Base-by-base conservation (phyloP, 2,888 invertebrate genomes). In the Drosophila barbarae region DNA sequence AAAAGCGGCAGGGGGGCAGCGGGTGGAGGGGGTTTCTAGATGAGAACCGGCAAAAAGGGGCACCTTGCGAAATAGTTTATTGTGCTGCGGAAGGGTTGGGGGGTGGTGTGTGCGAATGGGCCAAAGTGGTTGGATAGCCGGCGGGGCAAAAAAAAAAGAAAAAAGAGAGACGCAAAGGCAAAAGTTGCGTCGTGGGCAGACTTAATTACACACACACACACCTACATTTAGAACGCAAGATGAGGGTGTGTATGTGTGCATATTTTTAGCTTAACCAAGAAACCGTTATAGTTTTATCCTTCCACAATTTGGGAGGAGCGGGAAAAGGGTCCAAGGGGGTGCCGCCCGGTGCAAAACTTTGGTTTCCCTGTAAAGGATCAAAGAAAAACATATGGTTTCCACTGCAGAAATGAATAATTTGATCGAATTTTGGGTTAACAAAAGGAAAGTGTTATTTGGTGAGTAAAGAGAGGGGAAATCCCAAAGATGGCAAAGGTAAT, bases 1-100 rank as follows among this genome's bases (percentile, higher is more conserved):
- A 36, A 18, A 18, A 26, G 23, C 26, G 21, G 47, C 56, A 60
- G 26, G 51, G 51, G 18, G 76, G 47, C 54, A 60, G 23, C 49
- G 51, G 76, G 60, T n/a, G n/a, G n/a, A n/a, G n/a, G n/a, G n/a
- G 21, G 34, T 32, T 23, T 23, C 30, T 23, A 46, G 38, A 41
- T 41, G 51, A 71, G 66, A 71, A 34, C 68, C 71, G 72, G 71
- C 51, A 64, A 42, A 18, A 66, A 67, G 72, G 67, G 55, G 83
- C 63, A 74, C 71, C 78, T 78, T 85, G 76, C 69, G 69, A 85
- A 85, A 78, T 78, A 78, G 84, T 85, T 84, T 85, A 69, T 64
- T 84, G 76, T 28, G 53, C 23, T 5, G 46, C 8, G 21, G 8
- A 10, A 8, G 28, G 42, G 9, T 32, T 21, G 1, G 9, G 56